A percentile compares a stretch with the other conserved stretches of the same genome.
These are phyloP conservation scores for Musca domestica DNA, from an alignment of 1,140 invertebrate species.

Conservation along the genomic window DNA sequence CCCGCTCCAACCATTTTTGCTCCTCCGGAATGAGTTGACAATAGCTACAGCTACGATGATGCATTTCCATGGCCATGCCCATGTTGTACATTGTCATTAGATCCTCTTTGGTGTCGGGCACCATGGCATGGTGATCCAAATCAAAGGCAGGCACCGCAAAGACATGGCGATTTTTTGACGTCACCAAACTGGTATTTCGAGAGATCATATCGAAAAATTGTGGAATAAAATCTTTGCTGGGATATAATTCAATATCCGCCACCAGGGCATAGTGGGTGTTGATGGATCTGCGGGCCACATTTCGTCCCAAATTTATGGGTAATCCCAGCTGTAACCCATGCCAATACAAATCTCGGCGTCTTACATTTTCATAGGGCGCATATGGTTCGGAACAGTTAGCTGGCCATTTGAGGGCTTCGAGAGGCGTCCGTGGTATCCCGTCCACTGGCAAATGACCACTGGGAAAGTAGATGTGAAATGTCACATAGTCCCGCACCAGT, in stretches of 20 bases:
- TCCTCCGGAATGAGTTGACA: slow-evolving; percentile 84
- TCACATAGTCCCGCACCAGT: slow-evolving; percentile 71
- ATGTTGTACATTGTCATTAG: slow-evolving; percentile 69
- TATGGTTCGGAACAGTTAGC: slow-evolving; percentile 60
- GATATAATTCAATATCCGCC: slow-evolving; percentile 85
- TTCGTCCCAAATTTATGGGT: slow-evolving; percentile 83
- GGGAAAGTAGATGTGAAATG: slow-evolving; percentile 83
- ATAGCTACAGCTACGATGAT: slow-evolving; percentile 77
- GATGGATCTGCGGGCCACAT: slow-evolving; percentile 76
- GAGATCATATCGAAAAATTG: slow-evolving; percentile 79
- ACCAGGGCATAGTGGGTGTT: slow-evolving; percentile 80
- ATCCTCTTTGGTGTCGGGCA: slow-evolving; percentile 70
- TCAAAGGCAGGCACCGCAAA: slow-evolving; percentile 47
- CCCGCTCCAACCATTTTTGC: slow-evolving; percentile 74
- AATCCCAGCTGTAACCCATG: slow-evolving; percentile 73
- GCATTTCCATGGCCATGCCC: slow-evolving; percentile 79
- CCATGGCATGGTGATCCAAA: slow-evolving; percentile 35
- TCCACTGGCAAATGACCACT: slow-evolving; percentile 75
- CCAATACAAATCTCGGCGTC: slow-evolving; percentile 66
- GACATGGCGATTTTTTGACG: slow-evolving; percentile 28
- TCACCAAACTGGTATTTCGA: slow-evolving; percentile 55
- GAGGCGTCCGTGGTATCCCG: slow-evolving; percentile 62
- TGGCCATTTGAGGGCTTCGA: slow-evolving; percentile 57
- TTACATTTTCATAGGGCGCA: slow-evolving; percentile 66
- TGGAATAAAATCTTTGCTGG: slow-evolving; percentile 69